These are phyloP conservation scores for Lipotes vexillifer DNA, from an alignment of 2,113 vertebrate species.

Conservation along the genomic window DNA sequence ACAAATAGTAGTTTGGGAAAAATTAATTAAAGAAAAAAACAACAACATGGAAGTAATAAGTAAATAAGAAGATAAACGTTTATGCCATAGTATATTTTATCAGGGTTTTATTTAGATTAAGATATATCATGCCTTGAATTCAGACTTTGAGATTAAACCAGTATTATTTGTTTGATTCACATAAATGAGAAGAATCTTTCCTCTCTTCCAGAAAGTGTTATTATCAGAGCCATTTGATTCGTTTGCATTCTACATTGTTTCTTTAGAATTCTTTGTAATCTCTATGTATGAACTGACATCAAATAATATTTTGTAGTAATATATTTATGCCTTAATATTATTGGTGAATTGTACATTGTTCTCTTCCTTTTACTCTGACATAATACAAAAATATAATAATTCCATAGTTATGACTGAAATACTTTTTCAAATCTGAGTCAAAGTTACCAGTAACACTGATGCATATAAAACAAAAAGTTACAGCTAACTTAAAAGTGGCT, in stretches of 20 bases:
- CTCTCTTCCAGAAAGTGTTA: background rate
- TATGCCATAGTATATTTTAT: background rate
- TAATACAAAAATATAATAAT: background rate
- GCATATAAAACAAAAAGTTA: background rate
- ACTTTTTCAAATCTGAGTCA: background rate
- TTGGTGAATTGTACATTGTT: background rate
- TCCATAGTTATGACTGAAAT: background rate
- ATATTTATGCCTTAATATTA: background rate
- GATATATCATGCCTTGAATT: background rate
- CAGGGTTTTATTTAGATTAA: background rate
- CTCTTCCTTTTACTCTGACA: background rate
- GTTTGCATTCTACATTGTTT: background rate
- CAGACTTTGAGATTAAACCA: background rate
- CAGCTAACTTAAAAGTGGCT: conserved; percentile 11
- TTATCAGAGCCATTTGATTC: background rate
- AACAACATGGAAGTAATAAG: background rate
- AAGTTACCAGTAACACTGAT: background rate
- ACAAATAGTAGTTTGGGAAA: background rate
- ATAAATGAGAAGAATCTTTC: background rate
- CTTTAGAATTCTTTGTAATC: background rate
- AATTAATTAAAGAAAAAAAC: background rate
- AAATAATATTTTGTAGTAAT: background rate
- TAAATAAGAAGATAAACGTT: background rate
- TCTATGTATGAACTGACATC: background rate
- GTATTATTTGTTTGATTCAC: background rate